phyloP scores from a whole-genome alignment of 1,140 invertebrate species.

The Atta colombica region DNA sequence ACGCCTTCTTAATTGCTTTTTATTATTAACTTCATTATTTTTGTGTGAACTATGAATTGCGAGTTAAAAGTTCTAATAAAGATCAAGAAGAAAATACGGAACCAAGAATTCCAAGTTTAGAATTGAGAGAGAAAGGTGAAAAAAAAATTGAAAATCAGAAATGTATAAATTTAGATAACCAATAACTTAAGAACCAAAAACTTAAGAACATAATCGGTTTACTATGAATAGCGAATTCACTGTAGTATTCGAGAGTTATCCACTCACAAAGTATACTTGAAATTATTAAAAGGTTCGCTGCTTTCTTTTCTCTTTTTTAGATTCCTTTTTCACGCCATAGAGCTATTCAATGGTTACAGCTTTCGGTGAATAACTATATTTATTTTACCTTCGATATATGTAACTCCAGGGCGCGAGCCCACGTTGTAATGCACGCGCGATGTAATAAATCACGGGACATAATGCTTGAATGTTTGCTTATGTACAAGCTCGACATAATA shows the following conservation, averaged over 20 bases:
- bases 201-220: conserved; percentile 4
- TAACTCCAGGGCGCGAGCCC: conserved; percentile 24
- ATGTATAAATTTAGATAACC: background rate
- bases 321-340: background rate
- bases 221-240: background rate
- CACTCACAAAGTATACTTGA: background rate
- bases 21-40: background rate
- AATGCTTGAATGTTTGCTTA: conserved; percentile 54
- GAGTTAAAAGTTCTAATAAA: background rate
- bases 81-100: background rate
- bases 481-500: conserved; percentile 49
- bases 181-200: background rate
- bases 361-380: conserved; percentile 47
- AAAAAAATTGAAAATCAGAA: background rate
- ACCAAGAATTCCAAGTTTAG: background rate
- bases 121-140: background rate
- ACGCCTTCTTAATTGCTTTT: background rate
- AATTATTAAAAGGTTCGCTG: conserved; percentile 6
- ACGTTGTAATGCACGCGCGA: background rate
- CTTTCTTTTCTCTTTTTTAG: background rate
- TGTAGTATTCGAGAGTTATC: background rate
- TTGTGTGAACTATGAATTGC: background rate
- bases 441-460: conserved; percentile 58
- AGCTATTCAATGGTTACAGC: conserved; percentile 1
- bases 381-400: conserved; percentile 36